Evolutionary conservation across 2,888 invertebrate species (phyloP), one percentile per base, ranked within the genome.

Genomic region (Empis livida): DNA sequence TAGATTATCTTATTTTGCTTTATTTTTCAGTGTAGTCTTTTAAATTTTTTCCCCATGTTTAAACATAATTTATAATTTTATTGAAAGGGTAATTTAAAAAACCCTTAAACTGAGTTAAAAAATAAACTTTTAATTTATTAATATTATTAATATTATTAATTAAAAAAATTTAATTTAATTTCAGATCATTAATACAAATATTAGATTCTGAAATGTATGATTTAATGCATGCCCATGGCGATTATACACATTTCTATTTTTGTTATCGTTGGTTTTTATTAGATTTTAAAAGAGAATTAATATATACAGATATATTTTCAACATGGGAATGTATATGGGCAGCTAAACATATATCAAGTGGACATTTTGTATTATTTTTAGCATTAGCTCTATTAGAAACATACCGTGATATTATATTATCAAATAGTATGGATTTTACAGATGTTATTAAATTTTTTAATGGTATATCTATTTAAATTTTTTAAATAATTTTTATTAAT

Each of bases 371-470:
- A 45, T 73, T 96, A 50, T 96, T 96, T 71, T 77, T 96, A 51
- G 94, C 94, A 1, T 74, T 96, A 55, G 92, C 94, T 0, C 71
- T 95, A 49, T 78, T 96, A 14, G 90, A 93, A 70, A 89, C 88
- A 41, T 96, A 96, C 67, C 73, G 94, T 37, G 93, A 94, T 64
- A 92, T 96, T 58, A 93, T 96, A 52, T 73, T 96, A 39, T 87
- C 91, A 45, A 95, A 96, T 70, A 80, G 86, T 57, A 96, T 96
- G 94, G 94, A 96, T 71, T 96, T 95, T 66, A 95, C 95, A 0
- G 95, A 96, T 67, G 92, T 95, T 64, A 96, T 96, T 63, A 94
- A 94, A 65, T 96, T 96, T 71, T 96, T 95, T 64, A 96, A 95
- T 71, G 94, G 94, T 93, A 62, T 72, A 71, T 61, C 37, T 13